Evolutionary conservation across 2,113 vertebrate genomes (phyloP), one percentile per base, ranked within the genome.

Genomic region (Lagopus leucura): DNA sequence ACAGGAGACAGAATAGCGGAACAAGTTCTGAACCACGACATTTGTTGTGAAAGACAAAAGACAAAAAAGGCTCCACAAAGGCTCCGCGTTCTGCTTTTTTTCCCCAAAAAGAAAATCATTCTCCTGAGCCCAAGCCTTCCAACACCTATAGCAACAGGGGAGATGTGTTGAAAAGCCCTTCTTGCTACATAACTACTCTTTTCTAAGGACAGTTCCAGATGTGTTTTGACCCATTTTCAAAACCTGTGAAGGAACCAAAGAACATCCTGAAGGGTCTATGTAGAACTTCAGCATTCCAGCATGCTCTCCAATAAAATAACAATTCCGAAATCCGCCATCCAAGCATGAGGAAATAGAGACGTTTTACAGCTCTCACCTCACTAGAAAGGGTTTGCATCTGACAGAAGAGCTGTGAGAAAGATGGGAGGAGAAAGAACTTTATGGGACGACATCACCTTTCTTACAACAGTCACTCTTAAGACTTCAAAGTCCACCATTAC

Each of bases 401-500:
- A 79, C 25, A 66, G 42, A 76, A 91, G 80, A 67, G 48, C 60
- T 86, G 43, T 69, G 58, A 61, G 61, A 40, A 85, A 87, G 92
- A 77, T 13, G 34, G 6, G 24, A 86, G n/a, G 42, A 87, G 69
- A 70, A 94, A 60, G 38, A 58, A 34, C 89, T 85, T 64, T 84
- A 40, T 38, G 58, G 50, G 43, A 64, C 55, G 80, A 6, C 64
- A 38, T 63, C 15, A 55, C 36, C 43, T 67, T 71, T 75, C 40
- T 94, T 30, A 7, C 42, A 61, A 81, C 47, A 86, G 38, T 14
- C 86, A 18, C 24, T 34, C 13, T 64, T 12, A 82, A 61, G 43
- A 83, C 72, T 88, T 96, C 88, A 78, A 71, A 94, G 81, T 11
- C 43, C 27, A 69, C 32, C 13, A 13, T 71, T 86, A 81, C 88